phyloP scores from a whole-genome alignment of 2,888 invertebrate species.

The Sinodicranocentrus sp. region DNA sequence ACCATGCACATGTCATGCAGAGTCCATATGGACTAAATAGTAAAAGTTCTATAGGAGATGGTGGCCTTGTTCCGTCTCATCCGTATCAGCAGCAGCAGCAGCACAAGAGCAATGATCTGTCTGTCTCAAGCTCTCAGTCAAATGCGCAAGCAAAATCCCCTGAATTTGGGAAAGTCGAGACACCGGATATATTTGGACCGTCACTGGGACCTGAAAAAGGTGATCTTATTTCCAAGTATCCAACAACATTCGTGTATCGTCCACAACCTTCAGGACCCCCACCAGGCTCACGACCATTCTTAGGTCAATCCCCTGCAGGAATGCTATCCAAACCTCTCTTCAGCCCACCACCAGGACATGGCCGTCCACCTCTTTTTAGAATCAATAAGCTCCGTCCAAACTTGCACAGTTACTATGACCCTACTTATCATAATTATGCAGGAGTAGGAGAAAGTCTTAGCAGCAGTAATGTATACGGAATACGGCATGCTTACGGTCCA shows the following conservation, averaged over 20 bases:
- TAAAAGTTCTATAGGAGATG: constrained; percentile 13
- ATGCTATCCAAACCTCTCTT: neutral
- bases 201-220: constrained; percentile 28
- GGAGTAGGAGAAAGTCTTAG: constrained; percentile 43
- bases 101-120: constrained; percentile 30
- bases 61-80: constrained; percentile 23
- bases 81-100: constrained; percentile 35
- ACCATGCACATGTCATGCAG: constrained; percentile 39
- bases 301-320: neutral
- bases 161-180: constrained; percentile 8
- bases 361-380: constrained; percentile 49
- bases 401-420: constrained; percentile 69
- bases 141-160: constrained; percentile 23
- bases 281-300: constrained; percentile 5
- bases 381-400: constrained; percentile 64
- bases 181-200: constrained; percentile 7
- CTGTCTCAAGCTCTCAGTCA: constrained; percentile 18
- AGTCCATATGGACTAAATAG: constrained; percentile 47
- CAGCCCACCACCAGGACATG: constrained; percentile 17
- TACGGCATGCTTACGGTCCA: constrained; percentile 45
- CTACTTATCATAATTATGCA: constrained; percentile 69
- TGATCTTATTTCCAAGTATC: constrained; percentile 66
- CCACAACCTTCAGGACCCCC: constrained; percentile 9
- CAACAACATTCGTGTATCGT: constrained; percentile 53
- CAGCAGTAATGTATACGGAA: constrained; percentile 44